Evolutionary conservation across 2,797 vertebrate species (phyloP).

Genomic region (Helarctos malayanus): DNA sequence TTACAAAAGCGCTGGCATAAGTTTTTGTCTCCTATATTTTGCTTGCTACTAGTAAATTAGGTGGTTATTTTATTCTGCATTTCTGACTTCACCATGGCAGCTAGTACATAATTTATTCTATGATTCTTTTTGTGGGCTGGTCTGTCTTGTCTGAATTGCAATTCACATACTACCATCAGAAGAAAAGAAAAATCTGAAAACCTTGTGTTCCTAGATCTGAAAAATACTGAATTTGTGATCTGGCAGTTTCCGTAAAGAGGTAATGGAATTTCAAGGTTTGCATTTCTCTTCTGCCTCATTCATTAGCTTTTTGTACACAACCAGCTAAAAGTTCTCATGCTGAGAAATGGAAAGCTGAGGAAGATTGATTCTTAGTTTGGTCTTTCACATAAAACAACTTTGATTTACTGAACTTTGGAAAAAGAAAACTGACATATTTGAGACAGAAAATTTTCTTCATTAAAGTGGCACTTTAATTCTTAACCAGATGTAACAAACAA

Average conservation of each 20-base stretch:
- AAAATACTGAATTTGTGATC: slow-evolving; percentile 65
- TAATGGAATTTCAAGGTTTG: slow-evolving; percentile 51
- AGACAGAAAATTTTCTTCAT: slow-evolving; percentile 70
- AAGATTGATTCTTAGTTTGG: slow-evolving; percentile 81
- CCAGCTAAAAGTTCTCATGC: slow-evolving; percentile 65
- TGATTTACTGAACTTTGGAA: slow-evolving; percentile 82
- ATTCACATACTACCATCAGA: background rate
- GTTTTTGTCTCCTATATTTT: slow-evolving; percentile 36
- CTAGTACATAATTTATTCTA: slow-evolving; percentile 11
- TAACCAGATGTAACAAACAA: slow-evolving; percentile 61
- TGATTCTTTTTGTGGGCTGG: slow-evolving; percentile 1
- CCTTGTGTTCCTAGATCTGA: background rate
- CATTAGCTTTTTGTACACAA: slow-evolving; percentile 64
- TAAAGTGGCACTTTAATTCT: slow-evolving; percentile 79
- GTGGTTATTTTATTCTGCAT: background rate
- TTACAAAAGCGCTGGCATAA: background rate
- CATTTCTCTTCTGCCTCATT: slow-evolving; percentile 73
- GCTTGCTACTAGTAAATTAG: background rate
- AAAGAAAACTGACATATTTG: slow-evolving; percentile 80
- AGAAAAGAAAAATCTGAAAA: background rate
- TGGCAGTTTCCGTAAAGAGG: slow-evolving; percentile 19
- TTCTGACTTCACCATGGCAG: background rate
- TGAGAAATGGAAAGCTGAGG: slow-evolving; percentile 68
- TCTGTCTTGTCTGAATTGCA: slow-evolving; percentile 39
- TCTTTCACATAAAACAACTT: slow-evolving; percentile 80